A percentile compares a stretch with the other conserved stretches of the same genome.
Evolutionary conservation across 1,140 invertebrate genomes (phyloP).

Genomic region (Diprion similis): DNA sequence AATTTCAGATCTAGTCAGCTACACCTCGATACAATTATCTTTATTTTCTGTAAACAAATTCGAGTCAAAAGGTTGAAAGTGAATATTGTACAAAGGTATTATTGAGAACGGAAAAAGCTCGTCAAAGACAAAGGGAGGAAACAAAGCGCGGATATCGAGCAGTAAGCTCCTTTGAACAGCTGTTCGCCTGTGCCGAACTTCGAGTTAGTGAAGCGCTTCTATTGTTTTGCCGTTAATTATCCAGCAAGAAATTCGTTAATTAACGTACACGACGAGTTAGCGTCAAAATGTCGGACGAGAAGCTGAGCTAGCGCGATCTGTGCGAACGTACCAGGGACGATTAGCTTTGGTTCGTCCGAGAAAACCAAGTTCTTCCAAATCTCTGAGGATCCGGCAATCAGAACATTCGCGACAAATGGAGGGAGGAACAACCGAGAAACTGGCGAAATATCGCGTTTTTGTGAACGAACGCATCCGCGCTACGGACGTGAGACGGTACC

Average conservation of each 20-base stretch:
- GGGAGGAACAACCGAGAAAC: too few species aligned
- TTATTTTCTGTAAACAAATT: too few species aligned
- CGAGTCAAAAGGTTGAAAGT: too few species aligned
- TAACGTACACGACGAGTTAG: conserved; percentile 29
- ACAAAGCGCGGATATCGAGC: neutral
- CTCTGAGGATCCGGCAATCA: neutral
- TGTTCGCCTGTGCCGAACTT: conserved; percentile 45
- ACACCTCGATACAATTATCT: too few species aligned
- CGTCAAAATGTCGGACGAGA: neutral
- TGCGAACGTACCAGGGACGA: neutral
- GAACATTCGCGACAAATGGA: neutral
- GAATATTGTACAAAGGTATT: neutral
- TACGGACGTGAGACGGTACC: neutral
- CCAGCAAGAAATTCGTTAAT: conserved; percentile 42
- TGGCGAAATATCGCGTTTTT: neutral
- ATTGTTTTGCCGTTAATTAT: conserved; percentile 56
- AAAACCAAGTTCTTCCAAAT: neutral
- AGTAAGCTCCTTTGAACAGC: conserved; percentile 40
- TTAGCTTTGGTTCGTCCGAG: neutral
- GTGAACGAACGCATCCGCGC: neutral
- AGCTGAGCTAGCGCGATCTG: neutral
- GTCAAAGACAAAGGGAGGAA: neutral
- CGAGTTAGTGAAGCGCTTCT: conserved; percentile 51
- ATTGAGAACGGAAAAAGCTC: neutral
- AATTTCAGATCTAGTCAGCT: too few species aligned